Evolutionary conservation across 2,113 vertebrate species (phyloP), one percentile per base, ranked within the genome.

Genomic region (Syrmaticus mikado): DNA sequence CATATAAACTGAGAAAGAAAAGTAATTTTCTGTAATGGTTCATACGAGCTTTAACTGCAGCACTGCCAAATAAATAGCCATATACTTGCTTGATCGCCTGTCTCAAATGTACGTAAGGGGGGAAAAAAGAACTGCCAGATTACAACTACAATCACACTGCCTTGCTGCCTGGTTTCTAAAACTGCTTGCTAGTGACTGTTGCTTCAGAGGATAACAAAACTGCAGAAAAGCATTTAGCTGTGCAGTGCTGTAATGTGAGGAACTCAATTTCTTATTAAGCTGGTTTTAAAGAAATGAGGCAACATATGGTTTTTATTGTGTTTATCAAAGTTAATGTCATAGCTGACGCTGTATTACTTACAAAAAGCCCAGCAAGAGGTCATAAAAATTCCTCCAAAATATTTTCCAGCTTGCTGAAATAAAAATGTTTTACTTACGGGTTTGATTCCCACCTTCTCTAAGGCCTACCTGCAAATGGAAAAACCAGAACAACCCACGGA

Each of bases 1-100:
- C 72, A 4, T 24, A 73, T 38, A 52, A 32, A 40, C 32, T 11
- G 50, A 73, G 81, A 72, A n/a, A 64, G 60, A 90, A 77, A 83
- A 89, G 55, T 45, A 8, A 82, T 93, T 89, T 87, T 87, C 84
- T 66, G 38, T 11, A 81, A 71, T 79, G 95, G 74, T 11, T 85
- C 75, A 21, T 24, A 21, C 1, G 32, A 57, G 85, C 50, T 43
- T 27, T 19, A 55, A 30, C 87, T 83, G 94, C 94, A 77, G 84
- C 20, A 19, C 66, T 3, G 70, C 65, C 86, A 92, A 73, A 89
- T 34, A 87, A 90, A 91, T 45, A 66, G 38, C 74, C 14, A 1
- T 32, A 32, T 2, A 74, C 67, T 32, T 45, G 85, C 79, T 75
- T 43, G 72, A 34, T 48, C 4, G 2, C 32, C 89, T 77, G 66